Base-by-base conservation (phyloP, 2,113 vertebrate species). In the Oxygymnocypris stewartii region DNA sequence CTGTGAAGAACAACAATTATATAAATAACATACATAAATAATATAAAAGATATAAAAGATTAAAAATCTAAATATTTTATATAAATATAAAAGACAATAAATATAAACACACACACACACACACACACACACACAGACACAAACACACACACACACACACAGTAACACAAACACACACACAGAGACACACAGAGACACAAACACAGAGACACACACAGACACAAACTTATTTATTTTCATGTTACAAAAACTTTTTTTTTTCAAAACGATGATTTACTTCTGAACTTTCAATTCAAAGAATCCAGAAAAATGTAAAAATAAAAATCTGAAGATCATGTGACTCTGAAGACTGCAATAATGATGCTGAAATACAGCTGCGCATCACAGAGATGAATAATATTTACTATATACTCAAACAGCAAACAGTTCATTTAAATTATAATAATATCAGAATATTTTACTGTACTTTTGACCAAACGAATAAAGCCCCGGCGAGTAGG, bases 1-100 rank as follows among this genome's bases (percentile, higher is more conserved):
- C 95, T 95, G 91, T 1, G 40, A 79, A 5, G 18, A 88, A 6
- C 84, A 87, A 73, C 13, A 35, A n/a, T 51, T 5, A 49, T 49
- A 49, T 13, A 49, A 49, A 49, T 37, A 37, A 37, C 13, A 4
- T 47, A 47, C 10, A 47, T 11, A 44, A 44, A 47, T 0, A 11
- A 14, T 13, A 13, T 3, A 4, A 49, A 49, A 49, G 37, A 37
- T 37, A n/a, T n/a, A n/a, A n/a, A n/a, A n/a, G n/a, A n/a, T 37
- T 1, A 31, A 31, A 31, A 31, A 31, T 31, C 28, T 31, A 31
- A 31, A 31, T 31, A 31, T 31, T 31, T 31, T 31, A 31, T 31
- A 31, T 31, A 31, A 31, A 31, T 31, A 31, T 31, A 31, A 31
- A 31, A 31, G 28, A 31, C 2, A 31, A 31, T 31, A 31, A 31